These are phyloP conservation scores for Siniperca chuatsi DNA, from an alignment of 2,113 vertebrate species.

Conservation along the genomic window DNA sequence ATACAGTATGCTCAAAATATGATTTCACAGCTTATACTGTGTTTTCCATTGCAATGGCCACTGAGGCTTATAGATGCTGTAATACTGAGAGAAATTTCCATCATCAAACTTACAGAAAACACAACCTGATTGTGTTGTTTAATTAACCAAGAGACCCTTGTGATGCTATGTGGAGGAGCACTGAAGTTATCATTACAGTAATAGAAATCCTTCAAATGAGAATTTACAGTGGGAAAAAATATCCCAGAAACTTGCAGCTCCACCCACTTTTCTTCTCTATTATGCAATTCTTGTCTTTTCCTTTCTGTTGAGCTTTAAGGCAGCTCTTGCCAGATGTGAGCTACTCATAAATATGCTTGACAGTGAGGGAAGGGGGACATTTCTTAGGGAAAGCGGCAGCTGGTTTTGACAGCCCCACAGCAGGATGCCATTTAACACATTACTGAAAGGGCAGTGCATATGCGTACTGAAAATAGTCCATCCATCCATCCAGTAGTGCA, in stretches of 20 bases:
- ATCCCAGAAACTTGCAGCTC: background rate
- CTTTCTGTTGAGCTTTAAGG: background rate
- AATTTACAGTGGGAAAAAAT: background rate
- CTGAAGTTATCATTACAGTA: background rate
- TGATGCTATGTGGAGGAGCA: background rate
- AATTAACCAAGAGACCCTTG: background rate
- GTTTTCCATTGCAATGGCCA: background rate
- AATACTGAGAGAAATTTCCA: background rate
- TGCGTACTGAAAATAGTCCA: background rate
- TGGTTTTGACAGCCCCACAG: slow-evolving; percentile 38
- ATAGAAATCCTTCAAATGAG: background rate
- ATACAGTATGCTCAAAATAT: background rate
- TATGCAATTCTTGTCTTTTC: background rate
- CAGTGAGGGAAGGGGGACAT: background rate
- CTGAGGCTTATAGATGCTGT: background rate
- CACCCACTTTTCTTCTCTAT: background rate
- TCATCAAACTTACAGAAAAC: background rate
- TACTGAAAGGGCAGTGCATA: slow-evolving; percentile 25
- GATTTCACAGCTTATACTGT: background rate
- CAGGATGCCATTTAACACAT: slow-evolving; percentile 32
- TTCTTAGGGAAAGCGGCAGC: slow-evolving; percentile 10
- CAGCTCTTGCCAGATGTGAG: slow-evolving; percentile 6
- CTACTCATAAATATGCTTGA: background rate
- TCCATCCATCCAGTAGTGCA: background rate
- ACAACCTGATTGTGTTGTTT: background rate